Conservation (phyloP, 2,888 invertebrate species). For the Caradrina clavipalpis region DNA sequence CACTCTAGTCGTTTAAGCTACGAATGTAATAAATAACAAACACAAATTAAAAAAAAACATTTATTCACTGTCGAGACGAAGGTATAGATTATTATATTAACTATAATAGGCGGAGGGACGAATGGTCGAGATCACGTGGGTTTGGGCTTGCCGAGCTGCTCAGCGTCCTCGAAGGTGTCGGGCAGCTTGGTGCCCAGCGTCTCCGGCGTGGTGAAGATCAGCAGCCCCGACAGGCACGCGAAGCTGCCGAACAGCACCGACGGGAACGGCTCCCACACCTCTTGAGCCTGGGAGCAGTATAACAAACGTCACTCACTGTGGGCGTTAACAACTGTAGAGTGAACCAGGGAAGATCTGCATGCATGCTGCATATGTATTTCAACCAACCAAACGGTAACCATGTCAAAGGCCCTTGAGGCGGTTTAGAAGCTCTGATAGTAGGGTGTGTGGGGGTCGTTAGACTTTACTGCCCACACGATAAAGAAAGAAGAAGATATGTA, state of each 20-base stretch:
- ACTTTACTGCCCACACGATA: too few species aligned
- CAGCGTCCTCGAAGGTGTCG: conserved; percentile 91
- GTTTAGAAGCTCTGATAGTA: too few species aligned
- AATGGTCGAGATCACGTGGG: conserved; percentile 61
- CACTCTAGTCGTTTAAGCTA: too few species aligned
- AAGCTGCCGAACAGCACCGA: conserved; percentile 90
- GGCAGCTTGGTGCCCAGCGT: conserved; percentile 91
- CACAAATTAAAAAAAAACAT: not conserved
- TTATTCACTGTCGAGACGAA: conserved; percentile 25
- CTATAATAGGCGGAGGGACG: conserved; percentile 6
- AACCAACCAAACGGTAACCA: too few species aligned
- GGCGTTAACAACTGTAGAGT: too few species aligned
- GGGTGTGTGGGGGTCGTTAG: too few species aligned
- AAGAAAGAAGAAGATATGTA: too few species aligned
- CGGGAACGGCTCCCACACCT: conserved; percentile 83
- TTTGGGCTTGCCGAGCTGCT: conserved; percentile 73
- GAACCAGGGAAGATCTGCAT: too few species aligned
- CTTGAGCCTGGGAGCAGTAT: conserved; percentile 69
- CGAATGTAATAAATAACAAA: not conserved
- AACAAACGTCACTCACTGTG: not conserved
- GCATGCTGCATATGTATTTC: too few species aligned
- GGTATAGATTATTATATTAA: conserved; percentile 4
- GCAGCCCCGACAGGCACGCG: conserved; percentile 84
- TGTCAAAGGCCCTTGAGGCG: too few species aligned
- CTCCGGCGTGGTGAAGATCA: conserved; percentile 83